Evolutionary conservation across 2,888 invertebrate species (phyloP), one percentile per base, ranked within the genome.

Genomic region (Scaeva pyrastri): DNA sequence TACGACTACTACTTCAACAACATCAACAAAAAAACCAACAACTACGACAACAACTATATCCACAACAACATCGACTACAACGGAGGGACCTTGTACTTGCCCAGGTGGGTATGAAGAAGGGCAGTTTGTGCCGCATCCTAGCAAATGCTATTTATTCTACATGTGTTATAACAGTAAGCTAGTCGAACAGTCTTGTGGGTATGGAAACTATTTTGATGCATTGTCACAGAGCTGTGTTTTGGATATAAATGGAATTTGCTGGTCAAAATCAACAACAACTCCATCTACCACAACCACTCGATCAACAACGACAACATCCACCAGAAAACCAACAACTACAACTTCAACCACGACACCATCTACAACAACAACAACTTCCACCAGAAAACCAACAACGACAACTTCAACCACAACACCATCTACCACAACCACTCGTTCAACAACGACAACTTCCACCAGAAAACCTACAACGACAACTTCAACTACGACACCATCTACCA

Each of bases 91-190:
- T 23, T 52, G 23, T 23, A 43, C 16, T 1, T 83, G 82, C 6
- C 12, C 43, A 4, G 82, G 66, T 6, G 80, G 56, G 0, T 88
- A 87, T 50, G 55, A 39, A 0, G 78, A 84, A 2, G 90, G 91
- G 1, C 89, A 88, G 3, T 89, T 64, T 50, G 4, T 91, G 2
- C 41, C 90, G 2, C 82, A 90, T n/a, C 6, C 77, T 0, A 88
- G 72, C 0, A 88, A 76, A 39, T 91, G 91, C 55, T 83, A 79
- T 2, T 86, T 89, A 14, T 92, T 82, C 75, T 89, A 88, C 52
- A 89, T 90, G 48, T 91, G 91, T 60, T 76, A 88, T 14, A 60
- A 86, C 14, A 89, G 89, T 7, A 60, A 66, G 36, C 88, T 90
- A 86, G 3, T 78, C 2, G 73, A 72, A 39, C 16, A 26, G 31